Evolutionary conservation across 2,888 invertebrate species (phyloP).

Genomic region (Aporophyla lueneburgensis): DNA sequence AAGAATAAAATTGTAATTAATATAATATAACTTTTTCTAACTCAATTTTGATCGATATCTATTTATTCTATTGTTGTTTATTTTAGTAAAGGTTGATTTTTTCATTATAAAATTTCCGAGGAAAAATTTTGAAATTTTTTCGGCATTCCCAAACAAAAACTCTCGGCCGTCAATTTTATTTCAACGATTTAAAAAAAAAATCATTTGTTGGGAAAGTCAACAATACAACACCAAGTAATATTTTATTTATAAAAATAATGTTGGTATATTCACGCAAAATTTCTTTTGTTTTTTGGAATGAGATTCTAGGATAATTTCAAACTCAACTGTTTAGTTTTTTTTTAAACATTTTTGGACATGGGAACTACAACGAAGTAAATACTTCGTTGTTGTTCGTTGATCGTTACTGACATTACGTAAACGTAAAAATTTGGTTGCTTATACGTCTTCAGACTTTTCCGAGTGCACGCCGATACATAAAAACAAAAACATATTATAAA

Average conservation of each 20-base stretch:
- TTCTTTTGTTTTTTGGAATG: not conserved
- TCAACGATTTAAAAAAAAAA: not conserved
- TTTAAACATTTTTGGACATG: not conserved
- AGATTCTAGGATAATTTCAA: not conserved
- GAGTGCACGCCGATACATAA: not conserved
- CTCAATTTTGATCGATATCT: constrained; percentile 20
- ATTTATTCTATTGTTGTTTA: not conserved
- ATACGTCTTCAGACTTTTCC: not conserved
- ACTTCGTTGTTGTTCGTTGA: no score
- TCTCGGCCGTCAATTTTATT: not conserved
- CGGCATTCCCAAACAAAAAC: not conserved
- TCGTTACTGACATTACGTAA: not conserved
- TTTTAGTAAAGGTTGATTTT: not conserved
- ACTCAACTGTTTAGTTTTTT: not conserved
- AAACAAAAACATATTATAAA: not conserved
- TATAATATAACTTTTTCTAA: constrained; percentile 37
- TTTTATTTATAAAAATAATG: not conserved
- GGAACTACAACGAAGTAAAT: not conserved
- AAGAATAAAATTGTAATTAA: constrained; percentile 37
- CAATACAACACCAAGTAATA: not conserved
- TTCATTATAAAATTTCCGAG: not conserved
- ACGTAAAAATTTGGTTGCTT: not conserved
- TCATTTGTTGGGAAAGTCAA: not conserved
- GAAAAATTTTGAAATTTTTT: not conserved
- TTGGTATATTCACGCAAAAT: not conserved